Evolutionary conservation across 2,797 vertebrate species (phyloP).

Genomic region (Oreonectes daqikongensis): DNA sequence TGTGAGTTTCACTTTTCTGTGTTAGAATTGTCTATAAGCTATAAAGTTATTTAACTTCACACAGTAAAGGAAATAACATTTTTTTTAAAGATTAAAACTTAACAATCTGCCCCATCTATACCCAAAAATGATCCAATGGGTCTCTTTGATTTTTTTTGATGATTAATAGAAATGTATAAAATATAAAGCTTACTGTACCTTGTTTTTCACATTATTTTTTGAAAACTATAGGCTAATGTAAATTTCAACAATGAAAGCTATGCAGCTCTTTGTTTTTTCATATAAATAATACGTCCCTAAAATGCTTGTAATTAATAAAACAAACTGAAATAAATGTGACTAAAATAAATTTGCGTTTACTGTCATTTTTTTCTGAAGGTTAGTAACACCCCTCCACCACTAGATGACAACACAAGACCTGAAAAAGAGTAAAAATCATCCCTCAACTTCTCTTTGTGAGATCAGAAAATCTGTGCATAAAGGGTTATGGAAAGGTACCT

Average conservation of each 20-base stretch:
- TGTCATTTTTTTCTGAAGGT: neutral
- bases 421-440: neutral
- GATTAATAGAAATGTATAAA: too few species aligned
- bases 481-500: too few species aligned
- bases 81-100: too few species aligned
- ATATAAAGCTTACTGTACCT: too few species aligned
- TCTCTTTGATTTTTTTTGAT: too few species aligned
- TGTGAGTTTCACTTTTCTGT: too few species aligned
- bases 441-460: neutral
- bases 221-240: too few species aligned
- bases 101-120: too few species aligned
- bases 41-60: neutral
- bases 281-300: neutral
- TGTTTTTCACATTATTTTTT: too few species aligned
- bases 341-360: neutral
- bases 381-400: slow-evolving; percentile 4
- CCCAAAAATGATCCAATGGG: too few species aligned
- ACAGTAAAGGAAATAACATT: too few species aligned
- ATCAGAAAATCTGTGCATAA: too few species aligned
- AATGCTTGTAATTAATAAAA: neutral
- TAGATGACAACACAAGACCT: slow-evolving; percentile 40
- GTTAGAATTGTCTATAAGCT: neutral
- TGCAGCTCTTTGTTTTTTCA: neutral
- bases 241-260: neutral
- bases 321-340: neutral